These are phyloP conservation scores for Pteropus alecto DNA, from an alignment of 2,113 vertebrate species.

Conservation along the genomic window DNA sequence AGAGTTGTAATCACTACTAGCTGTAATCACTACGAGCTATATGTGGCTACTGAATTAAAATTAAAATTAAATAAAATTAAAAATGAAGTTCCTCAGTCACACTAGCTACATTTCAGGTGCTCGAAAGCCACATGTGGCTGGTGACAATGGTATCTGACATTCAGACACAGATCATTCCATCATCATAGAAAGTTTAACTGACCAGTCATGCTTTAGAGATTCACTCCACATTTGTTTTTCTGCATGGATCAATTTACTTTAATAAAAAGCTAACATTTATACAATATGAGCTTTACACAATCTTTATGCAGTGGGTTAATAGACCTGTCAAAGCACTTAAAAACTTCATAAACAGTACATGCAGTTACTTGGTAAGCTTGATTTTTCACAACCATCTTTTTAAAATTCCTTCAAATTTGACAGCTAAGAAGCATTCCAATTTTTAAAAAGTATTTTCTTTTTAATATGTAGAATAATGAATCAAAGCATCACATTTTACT, in stretches of 20 bases:
- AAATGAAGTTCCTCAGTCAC: not conserved
- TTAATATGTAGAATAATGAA: constrained; percentile 21
- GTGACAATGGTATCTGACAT: rapidly evolving
- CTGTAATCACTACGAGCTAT: not conserved
- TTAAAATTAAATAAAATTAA: constrained; percentile 1
- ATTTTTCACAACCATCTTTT: not conserved
- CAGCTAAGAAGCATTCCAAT: not conserved
- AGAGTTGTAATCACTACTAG: not conserved
- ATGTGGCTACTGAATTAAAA: not conserved
- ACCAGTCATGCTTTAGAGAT: not conserved
- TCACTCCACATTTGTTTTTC: not conserved
- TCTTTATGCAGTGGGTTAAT: not conserved
- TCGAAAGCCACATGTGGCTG: not conserved
- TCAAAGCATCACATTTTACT: constrained; percentile 61
- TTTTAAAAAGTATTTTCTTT: constrained; percentile 12
- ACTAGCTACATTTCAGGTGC: not conserved
- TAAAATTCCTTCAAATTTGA: constrained; percentile 39
- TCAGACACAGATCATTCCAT: not conserved
- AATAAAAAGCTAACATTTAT: not conserved
- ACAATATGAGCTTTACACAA: not conserved
- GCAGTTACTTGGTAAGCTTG: not conserved
- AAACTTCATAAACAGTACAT: not conserved
- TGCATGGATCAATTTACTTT: not conserved
- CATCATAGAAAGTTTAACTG: not conserved
- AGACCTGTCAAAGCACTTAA: not conserved